phyloP scores from a whole-genome alignment of 2,797 vertebrate species.

The Lophotriccus pileatus region DNA sequence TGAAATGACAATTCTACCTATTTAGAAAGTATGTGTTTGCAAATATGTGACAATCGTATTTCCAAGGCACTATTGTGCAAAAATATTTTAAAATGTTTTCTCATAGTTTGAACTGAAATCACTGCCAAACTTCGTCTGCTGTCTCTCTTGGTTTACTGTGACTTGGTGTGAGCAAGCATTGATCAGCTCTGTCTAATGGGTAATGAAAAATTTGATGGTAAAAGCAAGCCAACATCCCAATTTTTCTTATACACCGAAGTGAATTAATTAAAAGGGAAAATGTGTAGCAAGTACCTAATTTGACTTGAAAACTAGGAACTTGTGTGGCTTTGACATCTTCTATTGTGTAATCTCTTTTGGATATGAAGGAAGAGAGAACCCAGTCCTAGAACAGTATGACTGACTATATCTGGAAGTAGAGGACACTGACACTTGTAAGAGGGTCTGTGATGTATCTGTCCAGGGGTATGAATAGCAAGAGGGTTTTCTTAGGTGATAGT shows the following conservation, averaged over 20 bases:
- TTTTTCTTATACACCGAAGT: background rate
- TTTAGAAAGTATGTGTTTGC: background rate
- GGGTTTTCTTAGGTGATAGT: background rate
- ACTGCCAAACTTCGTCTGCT: background rate
- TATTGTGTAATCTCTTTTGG: rapidly evolving
- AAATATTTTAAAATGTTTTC: background rate
- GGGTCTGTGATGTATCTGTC: background rate
- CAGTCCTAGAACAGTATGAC: background rate
- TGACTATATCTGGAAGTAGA: background rate
- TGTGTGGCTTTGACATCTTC: background rate
- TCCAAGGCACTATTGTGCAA: background rate
- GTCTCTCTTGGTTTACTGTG: background rate
- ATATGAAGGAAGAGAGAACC: background rate
- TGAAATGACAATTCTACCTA: background rate
- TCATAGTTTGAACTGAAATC: background rate
- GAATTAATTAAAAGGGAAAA: background rate
- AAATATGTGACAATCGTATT: background rate
- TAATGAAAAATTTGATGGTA: background rate
- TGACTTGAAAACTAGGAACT: background rate
- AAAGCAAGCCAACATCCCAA: background rate
- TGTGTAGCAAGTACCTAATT: background rate
- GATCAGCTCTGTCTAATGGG: background rate
- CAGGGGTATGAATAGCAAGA: background rate
- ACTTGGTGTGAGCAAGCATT: background rate
- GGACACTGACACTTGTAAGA: background rate